Evolutionary conservation across 2,888 invertebrate genomes (phyloP).

Genomic region (Metallyticus violacea): DNA sequence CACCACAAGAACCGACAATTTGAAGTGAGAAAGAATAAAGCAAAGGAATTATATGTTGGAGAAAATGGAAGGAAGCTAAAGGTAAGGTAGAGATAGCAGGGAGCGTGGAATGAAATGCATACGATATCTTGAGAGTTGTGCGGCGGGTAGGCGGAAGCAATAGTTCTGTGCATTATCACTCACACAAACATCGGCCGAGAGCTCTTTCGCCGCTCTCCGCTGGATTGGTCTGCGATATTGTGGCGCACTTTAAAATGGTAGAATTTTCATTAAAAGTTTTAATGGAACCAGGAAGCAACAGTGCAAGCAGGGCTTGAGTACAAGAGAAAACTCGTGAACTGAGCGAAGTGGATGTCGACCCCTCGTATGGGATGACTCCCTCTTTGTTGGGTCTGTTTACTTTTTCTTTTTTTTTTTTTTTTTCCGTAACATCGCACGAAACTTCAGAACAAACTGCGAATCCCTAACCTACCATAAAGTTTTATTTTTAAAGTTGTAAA

Average conservation of each 20-base stretch:
- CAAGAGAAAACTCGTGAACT: neutral
- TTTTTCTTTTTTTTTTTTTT: too few species aligned
- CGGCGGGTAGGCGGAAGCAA: neutral
- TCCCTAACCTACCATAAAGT: neutral
- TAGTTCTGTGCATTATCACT: neutral
- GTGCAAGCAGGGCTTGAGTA: neutral
- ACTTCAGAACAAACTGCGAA: neutral
- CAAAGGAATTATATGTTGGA: too few species aligned
- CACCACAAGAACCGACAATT: too few species aligned
- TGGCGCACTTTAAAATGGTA: neutral
- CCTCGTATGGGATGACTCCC: neutral
- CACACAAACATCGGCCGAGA: neutral
- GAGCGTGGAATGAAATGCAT: too few species aligned
- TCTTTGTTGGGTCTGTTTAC: neutral
- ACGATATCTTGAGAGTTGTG: too few species aligned
- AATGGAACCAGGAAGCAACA: neutral
- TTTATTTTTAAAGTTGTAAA: neutral
- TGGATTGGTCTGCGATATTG: neutral
- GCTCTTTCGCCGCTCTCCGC: neutral
- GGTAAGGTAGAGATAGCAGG: too few species aligned
- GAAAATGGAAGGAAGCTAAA: too few species aligned
- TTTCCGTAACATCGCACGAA: too few species aligned
- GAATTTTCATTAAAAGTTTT: neutral
- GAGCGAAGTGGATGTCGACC: neutral
- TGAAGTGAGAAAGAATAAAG: too few species aligned